phyloP scores from a whole-genome alignment of 2,888 invertebrate species.

The Tuberolachnus salignus region DNA sequence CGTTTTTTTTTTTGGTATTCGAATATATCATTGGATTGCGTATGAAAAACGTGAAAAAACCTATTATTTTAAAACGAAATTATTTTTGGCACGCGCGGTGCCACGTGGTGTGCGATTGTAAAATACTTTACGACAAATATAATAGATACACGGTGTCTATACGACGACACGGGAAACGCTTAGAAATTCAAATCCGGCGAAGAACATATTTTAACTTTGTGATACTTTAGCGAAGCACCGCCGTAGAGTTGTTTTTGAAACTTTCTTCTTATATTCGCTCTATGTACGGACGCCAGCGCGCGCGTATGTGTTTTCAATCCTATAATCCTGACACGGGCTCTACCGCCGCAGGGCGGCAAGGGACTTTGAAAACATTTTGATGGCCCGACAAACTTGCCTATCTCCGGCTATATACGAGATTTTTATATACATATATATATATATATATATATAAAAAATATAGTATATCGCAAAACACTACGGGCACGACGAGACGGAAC shows the following conservation, averaged over 20 bases:
- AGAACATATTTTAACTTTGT: constrained; percentile 42
- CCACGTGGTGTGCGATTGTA: not conserved
- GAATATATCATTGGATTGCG: too few relatives aligned
- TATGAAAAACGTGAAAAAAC: too few relatives aligned
- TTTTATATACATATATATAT: not conserved
- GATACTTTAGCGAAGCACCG: constrained; percentile 23
- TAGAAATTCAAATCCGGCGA: constrained; percentile 30
- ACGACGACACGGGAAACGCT: not conserved
- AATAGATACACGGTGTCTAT: not conserved
- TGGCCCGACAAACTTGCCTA: constrained; percentile 46
- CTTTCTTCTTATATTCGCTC: constrained; percentile 47
- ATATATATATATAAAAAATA: not conserved
- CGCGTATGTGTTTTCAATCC: constrained; percentile 30
- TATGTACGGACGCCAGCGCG: not conserved
- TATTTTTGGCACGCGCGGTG: too few relatives aligned
- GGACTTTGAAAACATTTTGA: constrained; percentile 54
- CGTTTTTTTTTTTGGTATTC: too few relatives aligned
- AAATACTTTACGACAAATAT: not conserved
- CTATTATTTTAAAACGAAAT: too few relatives aligned
- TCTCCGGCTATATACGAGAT: constrained; percentile 6
- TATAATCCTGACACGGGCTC: constrained; percentile 41
- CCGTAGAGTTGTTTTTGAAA: constrained; percentile 25
- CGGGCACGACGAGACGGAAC: not conserved
- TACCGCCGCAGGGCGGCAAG: constrained; percentile 28
- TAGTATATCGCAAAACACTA: not conserved